Evolutionary conservation across 2,888 invertebrate genomes (phyloP).

Genomic region (Opisthograptis luteolata): DNA sequence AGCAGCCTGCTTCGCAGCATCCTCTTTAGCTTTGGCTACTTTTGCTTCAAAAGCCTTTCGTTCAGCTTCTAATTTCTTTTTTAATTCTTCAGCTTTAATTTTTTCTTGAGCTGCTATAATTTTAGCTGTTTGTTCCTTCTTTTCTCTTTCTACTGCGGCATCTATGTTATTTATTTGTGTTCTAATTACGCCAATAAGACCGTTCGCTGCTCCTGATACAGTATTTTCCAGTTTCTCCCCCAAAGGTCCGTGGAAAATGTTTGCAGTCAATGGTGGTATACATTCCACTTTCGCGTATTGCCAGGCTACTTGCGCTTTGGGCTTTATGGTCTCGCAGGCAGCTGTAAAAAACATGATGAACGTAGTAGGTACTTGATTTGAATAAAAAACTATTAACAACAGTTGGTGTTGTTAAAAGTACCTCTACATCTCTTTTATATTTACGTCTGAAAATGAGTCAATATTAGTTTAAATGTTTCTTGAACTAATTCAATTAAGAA

Average conservation of each 20-base stretch:
- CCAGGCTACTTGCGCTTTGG: constrained; percentile 56
- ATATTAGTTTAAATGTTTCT: too few relatives aligned
- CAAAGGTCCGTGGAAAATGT: constrained; percentile 53
- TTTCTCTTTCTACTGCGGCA: constrained; percentile 44
- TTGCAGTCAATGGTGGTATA: constrained; percentile 62
- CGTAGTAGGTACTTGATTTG: too few relatives aligned
- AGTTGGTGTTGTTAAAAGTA: too few relatives aligned
- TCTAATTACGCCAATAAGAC: constrained; percentile 46
- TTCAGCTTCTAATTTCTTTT: constrained; percentile 43
- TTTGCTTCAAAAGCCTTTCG: constrained; percentile 35
- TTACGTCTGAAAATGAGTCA: too few relatives aligned
- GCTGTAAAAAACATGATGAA: constrained; percentile 63
- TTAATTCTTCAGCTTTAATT: constrained; percentile 49
- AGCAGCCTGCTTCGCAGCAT: constrained; percentile 20
- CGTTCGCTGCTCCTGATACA: constrained; percentile 42
- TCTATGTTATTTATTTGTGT: constrained; percentile 54
- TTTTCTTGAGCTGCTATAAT: constrained; percentile 53
- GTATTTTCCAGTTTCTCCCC: constrained; percentile 57
- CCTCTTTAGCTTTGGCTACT: constrained; percentile 40
- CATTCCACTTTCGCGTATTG: constrained; percentile 71
- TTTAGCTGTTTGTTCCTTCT: constrained; percentile 49
- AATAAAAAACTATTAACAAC: too few relatives aligned
- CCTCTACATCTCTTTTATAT: too few relatives aligned
- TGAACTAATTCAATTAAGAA: too few relatives aligned
- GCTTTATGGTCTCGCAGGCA: constrained; percentile 47